Base-by-base conservation (phyloP, 64 coral and sea anemone species). In the Platygyra sinensis region DNA sequence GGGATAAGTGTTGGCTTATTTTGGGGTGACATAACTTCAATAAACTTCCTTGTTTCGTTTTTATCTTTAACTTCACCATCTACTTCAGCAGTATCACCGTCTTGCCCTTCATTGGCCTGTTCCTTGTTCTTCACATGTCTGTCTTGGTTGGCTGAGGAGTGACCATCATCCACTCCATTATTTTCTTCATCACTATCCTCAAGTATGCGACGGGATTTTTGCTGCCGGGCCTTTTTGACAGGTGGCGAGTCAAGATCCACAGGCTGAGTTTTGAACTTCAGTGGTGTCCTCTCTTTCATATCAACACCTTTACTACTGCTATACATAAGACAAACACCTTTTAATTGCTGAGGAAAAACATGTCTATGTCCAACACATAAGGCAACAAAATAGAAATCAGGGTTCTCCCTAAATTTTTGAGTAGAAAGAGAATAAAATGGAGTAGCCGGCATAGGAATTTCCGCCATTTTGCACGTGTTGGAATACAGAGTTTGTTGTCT, bases 101-200 rank as follows among this genome's bases (percentile, higher is more conserved):
- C 24, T 72, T 51, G 81, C 14, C 3, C 33, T 11, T 12, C 22
- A 17, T 11, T 72, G 27, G 28, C 13, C 64, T 50, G 12, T 51
- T 85, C 39, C 51, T 13, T 13, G 22, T 49, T 46, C 15, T 46
- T 31, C 36, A 85, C 36, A 28, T 76, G 72, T 52, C 72, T 50
- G 78, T 67, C 72, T 24, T 32, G 62, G 33, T 92, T 54, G 8
- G 25, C 38, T 84, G 72, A 24, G 1, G 24, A 16, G 14, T 50
- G 24, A 13, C 36, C 27, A 8, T 11, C 29, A 24, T 22, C 75
- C 62, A 22, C 63, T 65, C 27, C 22, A 19, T 78, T 30, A 73
- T 92, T 87, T 42, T 92, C 90, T 32, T 92, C 90, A 55, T 92
- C 90, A 38, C 90, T 87, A 67, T 92, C 83, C 71, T 92, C 90